Evolutionary conservation across 1,140 invertebrate genomes (phyloP).

Genomic region (Leptopilina clavipes): DNA sequence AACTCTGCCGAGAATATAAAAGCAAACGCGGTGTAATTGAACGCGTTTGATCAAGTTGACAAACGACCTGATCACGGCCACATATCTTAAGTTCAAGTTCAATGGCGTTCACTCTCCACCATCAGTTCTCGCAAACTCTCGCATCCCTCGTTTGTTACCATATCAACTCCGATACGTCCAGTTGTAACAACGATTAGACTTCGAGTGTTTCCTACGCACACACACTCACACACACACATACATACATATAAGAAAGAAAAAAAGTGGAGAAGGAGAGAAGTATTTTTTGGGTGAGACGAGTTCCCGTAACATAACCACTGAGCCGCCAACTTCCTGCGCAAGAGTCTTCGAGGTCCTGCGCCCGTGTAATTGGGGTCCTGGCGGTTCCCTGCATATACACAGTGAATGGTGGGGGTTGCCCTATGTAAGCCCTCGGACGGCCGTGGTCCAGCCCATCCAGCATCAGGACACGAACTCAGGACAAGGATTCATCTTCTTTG

Average conservation of each 20-base stretch:
- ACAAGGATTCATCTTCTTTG: conserved; percentile 64
- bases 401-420: conserved; percentile 70
- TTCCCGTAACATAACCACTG: conserved; percentile 48
- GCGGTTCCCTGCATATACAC: conserved; percentile 57
- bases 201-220: conserved; percentile 12
- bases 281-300: conserved; percentile 29
- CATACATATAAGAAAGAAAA: too few relatives aligned
- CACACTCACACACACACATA: too few relatives aligned
- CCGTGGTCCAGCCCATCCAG: conserved; percentile 73
- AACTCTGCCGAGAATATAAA: conserved; percentile 13
- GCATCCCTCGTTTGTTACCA: conserved; percentile 20
- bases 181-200: conserved; percentile 25
- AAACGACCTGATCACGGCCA: conserved; percentile 29
- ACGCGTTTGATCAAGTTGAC: conserved; percentile 27
- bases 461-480: conserved; percentile 67
- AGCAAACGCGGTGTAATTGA: not conserved
- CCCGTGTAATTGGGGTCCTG: conserved; percentile 73
- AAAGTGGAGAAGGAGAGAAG: too few relatives aligned
- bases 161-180: conserved; percentile 12
- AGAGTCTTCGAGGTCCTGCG: conserved; percentile 65
- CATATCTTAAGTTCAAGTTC: conserved; percentile 24
- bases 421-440: conserved; percentile 75
- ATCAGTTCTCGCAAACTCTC: not conserved
- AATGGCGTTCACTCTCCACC: not conserved
- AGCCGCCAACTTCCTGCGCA: conserved; percentile 70